Evolutionary conservation across 2,113 vertebrate genomes (phyloP).

Genomic region (Mystacornis crossleyi): DNA sequence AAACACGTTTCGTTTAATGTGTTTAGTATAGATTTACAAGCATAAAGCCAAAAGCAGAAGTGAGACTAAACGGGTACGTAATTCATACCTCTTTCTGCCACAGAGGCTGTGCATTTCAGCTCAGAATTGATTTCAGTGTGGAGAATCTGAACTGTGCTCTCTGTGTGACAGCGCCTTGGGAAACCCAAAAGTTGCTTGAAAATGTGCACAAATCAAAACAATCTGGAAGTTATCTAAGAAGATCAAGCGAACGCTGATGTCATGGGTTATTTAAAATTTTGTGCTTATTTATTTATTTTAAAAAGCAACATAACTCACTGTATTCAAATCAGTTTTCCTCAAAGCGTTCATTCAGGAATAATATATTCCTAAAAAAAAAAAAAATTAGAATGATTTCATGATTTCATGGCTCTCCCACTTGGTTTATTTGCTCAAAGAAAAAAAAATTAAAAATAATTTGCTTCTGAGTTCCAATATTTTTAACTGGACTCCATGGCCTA

Average conservation of each 20-base stretch:
- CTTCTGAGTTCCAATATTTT: background rate
- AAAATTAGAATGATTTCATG: background rate
- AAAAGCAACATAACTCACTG: background rate
- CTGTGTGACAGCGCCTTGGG: background rate
- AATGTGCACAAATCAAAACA: background rate
- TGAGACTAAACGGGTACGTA: background rate
- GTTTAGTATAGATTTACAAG: background rate
- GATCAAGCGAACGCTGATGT: background rate
- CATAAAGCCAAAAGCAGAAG: background rate
- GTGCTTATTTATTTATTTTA: background rate
- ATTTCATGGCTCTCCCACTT: background rate
- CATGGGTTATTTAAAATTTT: background rate
- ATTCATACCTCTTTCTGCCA: background rate
- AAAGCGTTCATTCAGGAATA: background rate
- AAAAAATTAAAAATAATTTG: background rate
- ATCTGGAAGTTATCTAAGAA: background rate
- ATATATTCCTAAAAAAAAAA: background rate
- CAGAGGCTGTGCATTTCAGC: background rate
- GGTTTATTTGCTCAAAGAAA: background rate
- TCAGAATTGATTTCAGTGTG: background rate
- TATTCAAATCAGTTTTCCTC: background rate
- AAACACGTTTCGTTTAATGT: background rate
- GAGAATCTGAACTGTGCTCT: background rate
- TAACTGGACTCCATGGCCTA: background rate
- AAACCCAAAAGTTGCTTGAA: background rate